Base-by-base conservation (phyloP, 2,888 invertebrate genomes). In the Callinectes sapidus region DNA sequence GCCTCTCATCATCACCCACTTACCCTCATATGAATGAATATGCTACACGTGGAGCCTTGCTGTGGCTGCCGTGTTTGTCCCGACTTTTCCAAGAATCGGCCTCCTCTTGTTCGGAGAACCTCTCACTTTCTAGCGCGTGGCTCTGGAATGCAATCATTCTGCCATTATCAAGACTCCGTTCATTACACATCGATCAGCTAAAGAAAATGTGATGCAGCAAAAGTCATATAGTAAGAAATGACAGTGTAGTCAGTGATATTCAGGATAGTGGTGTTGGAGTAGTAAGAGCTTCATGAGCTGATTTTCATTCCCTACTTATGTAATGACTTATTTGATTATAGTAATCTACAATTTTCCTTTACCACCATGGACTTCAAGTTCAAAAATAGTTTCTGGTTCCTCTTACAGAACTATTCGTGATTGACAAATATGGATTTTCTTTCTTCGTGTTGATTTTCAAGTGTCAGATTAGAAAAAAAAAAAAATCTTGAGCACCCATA, bases 21-120 rank as follows among this genome's bases (percentile, higher is more conserved):
- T n/a, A 32, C 81, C 81, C 35, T 35, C 32, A 6, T 81, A 81
- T 81, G 81, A 81, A 81, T 81, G 81, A 81, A 81, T 32, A 35
- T 14, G 35, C 81, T 14, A 14, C 81, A 32, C 32, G 61, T 61
- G 81, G 32, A 32, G 13, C 14, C 32, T 32, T 13, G 35, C 13
- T 1, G 81, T 35, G 35, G 13, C 35, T 35, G 81, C 16, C 81
- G 35, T 81, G 81, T 32, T 81, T 2, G 81, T 81, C 81, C 32
- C 1, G 23, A 2, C 81, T 35, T 2, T 81, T 81, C 81, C 16
- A 14, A 10, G 81, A 10, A 81, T 35, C 35, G 81, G 81, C 35
- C 16, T 32, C 81, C 5, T 5, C 81, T 81, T 81, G 23, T 81
- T 81, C 35, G 35, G 81, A 81, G 81, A 81, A 81, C 13, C 81